Evolutionary conservation across 2,797 vertebrate species (phyloP).

Genomic region (Rhinophrynus dorsalis): DNA sequence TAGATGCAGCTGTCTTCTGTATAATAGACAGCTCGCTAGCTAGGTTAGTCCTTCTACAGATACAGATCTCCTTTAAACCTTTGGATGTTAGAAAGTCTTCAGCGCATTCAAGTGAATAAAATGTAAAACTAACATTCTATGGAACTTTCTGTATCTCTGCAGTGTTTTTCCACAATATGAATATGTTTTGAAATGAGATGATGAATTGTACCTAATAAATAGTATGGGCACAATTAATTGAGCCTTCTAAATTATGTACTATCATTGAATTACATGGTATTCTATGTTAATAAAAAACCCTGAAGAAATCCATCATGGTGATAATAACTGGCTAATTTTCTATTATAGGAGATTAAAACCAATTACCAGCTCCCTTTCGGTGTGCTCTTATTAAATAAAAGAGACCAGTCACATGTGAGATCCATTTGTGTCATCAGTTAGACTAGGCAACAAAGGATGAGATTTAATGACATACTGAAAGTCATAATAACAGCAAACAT

Average conservation of each 20-base stretch:
- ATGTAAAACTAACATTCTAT: too few relatives aligned
- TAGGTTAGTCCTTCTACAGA: too few relatives aligned
- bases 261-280: slow-evolving; percentile 44
- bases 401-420: slow-evolving; percentile 11
- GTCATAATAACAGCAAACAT: too few relatives aligned
- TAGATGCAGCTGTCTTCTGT: too few relatives aligned
- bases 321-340: slow-evolving; percentile 47
- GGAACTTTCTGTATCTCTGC: too few relatives aligned
- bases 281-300: slow-evolving; percentile 44
- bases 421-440: slow-evolving; percentile 15
- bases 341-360: slow-evolving; percentile 40
- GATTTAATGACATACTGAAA: neutral
- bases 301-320: slow-evolving; percentile 39
- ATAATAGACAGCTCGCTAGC: too few relatives aligned
- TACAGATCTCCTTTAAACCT: too few relatives aligned
- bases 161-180: neutral
- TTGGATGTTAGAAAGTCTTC: too few relatives aligned
- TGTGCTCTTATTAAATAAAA: slow-evolving; percentile 28
- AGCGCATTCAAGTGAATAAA: too few relatives aligned
- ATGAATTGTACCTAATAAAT: slow-evolving; percentile 29
- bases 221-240: slow-evolving; percentile 21
- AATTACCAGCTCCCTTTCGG: slow-evolving; percentile 27
- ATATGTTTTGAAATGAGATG: neutral
- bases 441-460: neutral
- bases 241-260: slow-evolving; percentile 18